Conservation (phyloP, 2,113 vertebrate species). For the Ia io region DNA sequence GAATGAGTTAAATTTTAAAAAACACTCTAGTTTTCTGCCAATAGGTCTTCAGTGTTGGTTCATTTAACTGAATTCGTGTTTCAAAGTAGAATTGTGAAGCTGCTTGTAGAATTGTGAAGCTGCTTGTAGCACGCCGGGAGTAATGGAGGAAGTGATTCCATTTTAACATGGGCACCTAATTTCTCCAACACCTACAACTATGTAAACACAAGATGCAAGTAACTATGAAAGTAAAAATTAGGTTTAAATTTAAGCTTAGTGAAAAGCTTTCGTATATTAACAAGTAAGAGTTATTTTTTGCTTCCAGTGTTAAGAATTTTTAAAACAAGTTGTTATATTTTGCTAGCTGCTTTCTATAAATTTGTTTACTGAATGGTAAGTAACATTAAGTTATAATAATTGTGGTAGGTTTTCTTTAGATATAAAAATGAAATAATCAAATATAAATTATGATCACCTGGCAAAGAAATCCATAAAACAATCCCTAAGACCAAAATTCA, state of each 20-base stretch:
- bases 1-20: not conserved
- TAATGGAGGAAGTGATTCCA: not conserved
- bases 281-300: not conserved
- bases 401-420: not conserved
- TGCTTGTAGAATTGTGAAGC: not conserved
- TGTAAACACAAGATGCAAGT: not conserved
- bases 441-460: not conserved
- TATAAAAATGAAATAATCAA: not conserved
- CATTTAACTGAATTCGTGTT: not conserved
- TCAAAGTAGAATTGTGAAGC: not conserved
- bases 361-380: not conserved
- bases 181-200: not conserved
- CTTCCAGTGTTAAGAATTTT: not conserved
- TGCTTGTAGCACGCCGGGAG: not conserved
- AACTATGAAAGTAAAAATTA: not conserved
- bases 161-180: not conserved
- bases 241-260: not conserved
- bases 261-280: not conserved
- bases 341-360: not conserved
- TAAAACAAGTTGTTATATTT: not conserved
- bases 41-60: not conserved
- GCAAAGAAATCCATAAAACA: conserved; percentile 13
- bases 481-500: not conserved
- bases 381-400: not conserved
- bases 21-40: not conserved